Evolutionary conservation across 2,797 vertebrate species (phyloP).

Genomic region (Odontamblyopus lacepedii): DNA sequence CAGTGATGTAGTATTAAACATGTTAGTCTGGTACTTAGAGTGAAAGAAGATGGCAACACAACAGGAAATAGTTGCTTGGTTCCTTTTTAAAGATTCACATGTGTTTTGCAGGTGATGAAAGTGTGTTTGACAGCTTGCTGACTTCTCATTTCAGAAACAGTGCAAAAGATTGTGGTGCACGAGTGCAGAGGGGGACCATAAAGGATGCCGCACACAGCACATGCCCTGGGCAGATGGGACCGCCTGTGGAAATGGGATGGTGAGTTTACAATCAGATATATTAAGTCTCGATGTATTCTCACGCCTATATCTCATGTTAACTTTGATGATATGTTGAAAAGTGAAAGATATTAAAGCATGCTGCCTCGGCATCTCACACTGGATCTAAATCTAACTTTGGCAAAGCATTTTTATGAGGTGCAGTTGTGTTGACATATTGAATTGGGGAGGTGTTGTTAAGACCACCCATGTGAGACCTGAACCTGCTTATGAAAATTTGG

Average conservation of each 20-base stretch:
- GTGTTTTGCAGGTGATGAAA: constrained; percentile 13
- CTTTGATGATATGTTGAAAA: constrained; percentile 3
- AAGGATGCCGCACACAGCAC: constrained; percentile 94
- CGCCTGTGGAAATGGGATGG: constrained; percentile 91
- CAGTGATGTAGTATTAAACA: constrained; percentile 7
- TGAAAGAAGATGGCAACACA: constrained; percentile 6
- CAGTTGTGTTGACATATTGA: background rate
- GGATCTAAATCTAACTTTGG: constrained; percentile 4
- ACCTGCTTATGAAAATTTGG: background rate
- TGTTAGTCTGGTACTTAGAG: background rate
- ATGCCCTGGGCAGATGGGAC: constrained; percentile 97
- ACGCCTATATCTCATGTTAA: background rate
- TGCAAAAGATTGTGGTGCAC: constrained; percentile 97
- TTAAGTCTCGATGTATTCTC: background rate
- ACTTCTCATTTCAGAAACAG: constrained; percentile 81
- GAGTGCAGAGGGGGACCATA: constrained; percentile 88
- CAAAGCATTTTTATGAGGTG: constrained; percentile 1
- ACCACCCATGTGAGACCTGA: constrained; percentile 9
- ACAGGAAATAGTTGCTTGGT: background rate
- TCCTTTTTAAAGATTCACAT: background rate
- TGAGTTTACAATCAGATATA: constrained; percentile 42
- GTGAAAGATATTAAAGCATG: background rate
- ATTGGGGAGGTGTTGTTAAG: constrained; percentile 9
- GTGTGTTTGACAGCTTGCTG: constrained; percentile 5
- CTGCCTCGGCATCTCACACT: background rate